Evolutionary conservation across 1,140 invertebrate species (phyloP).

Genomic region (Anoplophora glabripennis): DNA sequence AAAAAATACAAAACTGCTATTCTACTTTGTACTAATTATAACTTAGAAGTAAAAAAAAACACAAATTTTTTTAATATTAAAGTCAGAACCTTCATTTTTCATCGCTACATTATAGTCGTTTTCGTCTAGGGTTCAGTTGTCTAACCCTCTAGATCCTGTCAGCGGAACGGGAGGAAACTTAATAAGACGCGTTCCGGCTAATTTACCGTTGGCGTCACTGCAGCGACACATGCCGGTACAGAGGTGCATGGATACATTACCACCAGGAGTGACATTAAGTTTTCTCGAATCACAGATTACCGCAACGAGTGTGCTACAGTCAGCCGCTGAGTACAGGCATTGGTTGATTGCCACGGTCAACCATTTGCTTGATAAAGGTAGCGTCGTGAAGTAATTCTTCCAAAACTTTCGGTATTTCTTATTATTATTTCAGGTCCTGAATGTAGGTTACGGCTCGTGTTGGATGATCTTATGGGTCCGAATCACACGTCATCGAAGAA

Average conservation of each 20-base stretch:
- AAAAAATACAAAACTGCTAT: too few relatives aligned
- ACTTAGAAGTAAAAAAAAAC: too few relatives aligned
- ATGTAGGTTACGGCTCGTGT: constrained; percentile 63
- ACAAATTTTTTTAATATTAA: too few relatives aligned
- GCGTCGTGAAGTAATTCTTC: constrained; percentile 9
- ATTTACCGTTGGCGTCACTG: constrained; percentile 42
- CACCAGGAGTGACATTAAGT: constrained; percentile 58
- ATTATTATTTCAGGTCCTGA: constrained; percentile 57
- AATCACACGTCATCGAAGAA: constrained; percentile 58
- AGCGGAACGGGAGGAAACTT: constrained; percentile 45
- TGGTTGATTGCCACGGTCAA: constrained; percentile 73
- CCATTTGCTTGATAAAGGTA: constrained; percentile 75
- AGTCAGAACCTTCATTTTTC: too few relatives aligned
- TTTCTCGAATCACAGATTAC: constrained; percentile 77
- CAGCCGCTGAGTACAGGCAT: constrained; percentile 71
- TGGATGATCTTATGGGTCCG: constrained; percentile 74
- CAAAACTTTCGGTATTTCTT: constrained; percentile 4
- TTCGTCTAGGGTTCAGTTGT: constrained; percentile 50
- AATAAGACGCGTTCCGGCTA: constrained; percentile 30
- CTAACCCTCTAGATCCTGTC: constrained; percentile 52
- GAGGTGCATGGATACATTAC: constrained; percentile 43
- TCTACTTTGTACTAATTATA: too few relatives aligned
- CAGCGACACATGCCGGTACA: constrained; percentile 38
- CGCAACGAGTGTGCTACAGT: constrained; percentile 65
- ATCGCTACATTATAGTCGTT: too few relatives aligned